A percentile compares a stretch with the other conserved stretches of the same genome.
Evolutionary conservation across 2,888 invertebrate genomes (phyloP).

Genomic region (Urechis unicinctus): DNA sequence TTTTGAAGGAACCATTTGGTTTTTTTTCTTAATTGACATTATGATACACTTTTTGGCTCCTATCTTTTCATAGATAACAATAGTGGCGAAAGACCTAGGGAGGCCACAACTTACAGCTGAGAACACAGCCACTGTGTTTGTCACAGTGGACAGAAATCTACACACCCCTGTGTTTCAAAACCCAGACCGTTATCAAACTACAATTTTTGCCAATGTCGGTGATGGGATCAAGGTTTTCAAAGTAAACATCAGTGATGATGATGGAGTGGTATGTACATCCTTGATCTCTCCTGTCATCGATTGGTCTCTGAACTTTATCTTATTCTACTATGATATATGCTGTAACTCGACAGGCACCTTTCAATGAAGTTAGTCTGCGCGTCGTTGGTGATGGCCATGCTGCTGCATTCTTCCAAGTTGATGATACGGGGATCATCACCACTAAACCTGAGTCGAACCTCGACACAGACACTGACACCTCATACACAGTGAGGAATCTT

Average conservation of each 20-base stretch:
- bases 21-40: background rate
- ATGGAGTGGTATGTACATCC: background rate
- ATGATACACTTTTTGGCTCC: background rate
- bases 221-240: slow-evolving; percentile 24
- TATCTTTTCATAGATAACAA: slow-evolving; percentile 53
- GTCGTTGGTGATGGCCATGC: slow-evolving; percentile 22
- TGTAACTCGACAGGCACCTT: slow-evolving; percentile 14
- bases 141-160: slow-evolving; percentile 26
- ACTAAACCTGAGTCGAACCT: slow-evolving; percentile 25
- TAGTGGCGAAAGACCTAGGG: slow-evolving; percentile 77
- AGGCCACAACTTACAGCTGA: slow-evolving; percentile 78
- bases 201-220: slow-evolving; percentile 28
- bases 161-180: slow-evolving; percentile 24
- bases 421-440: slow-evolving; percentile 20
- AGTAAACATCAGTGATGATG: slow-evolving; percentile 11
- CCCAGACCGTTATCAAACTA: slow-evolving; percentile 19
- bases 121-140: slow-evolving; percentile 53
- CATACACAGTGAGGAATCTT: slow-evolving; percentile 26
- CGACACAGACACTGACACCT: slow-evolving; percentile 23
- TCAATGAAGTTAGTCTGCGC: slow-evolving; percentile 13
- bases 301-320: too few species aligned
- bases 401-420: slow-evolving; percentile 19
- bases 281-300: too few species aligned
- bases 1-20: too few species aligned
- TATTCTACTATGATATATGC: background rate